Conservation (phyloP, 2,888 invertebrate genomes). For the Sphinx pinastri region DNA sequence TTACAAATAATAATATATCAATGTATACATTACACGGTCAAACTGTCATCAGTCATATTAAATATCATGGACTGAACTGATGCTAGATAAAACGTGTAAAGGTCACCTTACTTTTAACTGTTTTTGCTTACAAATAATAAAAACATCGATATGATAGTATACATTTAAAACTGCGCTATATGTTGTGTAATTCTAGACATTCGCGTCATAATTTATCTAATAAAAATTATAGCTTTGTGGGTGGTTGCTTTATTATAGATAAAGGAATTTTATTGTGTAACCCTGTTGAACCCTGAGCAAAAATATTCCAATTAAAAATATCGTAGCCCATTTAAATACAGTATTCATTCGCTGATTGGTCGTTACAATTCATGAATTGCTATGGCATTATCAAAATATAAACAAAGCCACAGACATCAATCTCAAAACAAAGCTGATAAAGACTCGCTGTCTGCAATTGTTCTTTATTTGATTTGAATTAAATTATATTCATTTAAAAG, state of each 20-base stretch:
- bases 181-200: not conserved
- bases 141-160: too few relatives aligned
- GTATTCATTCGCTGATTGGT: not conserved
- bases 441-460: not conserved
- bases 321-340: not conserved
- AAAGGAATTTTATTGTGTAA: not conserved
- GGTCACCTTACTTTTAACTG: too few relatives aligned
- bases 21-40: too few relatives aligned
- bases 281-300: not conserved
- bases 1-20: too few relatives aligned
- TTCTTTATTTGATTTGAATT: not conserved
- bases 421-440: not conserved
- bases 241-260: not conserved
- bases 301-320: conserved; percentile 1
- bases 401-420: not conserved
- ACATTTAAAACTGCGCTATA: not conserved
- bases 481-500: not conserved
- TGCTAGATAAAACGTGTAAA: too few relatives aligned
- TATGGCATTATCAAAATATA: not conserved
- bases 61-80: too few relatives aligned
- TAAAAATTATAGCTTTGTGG: not conserved
- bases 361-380: not conserved
- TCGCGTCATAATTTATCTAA: not conserved
- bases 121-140: too few relatives aligned
- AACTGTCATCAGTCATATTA: too few relatives aligned